These are phyloP conservation scores for Sebastes oblongus DNA, from an alignment of 2,797 vertebrate species.

Conservation along the genomic window DNA sequence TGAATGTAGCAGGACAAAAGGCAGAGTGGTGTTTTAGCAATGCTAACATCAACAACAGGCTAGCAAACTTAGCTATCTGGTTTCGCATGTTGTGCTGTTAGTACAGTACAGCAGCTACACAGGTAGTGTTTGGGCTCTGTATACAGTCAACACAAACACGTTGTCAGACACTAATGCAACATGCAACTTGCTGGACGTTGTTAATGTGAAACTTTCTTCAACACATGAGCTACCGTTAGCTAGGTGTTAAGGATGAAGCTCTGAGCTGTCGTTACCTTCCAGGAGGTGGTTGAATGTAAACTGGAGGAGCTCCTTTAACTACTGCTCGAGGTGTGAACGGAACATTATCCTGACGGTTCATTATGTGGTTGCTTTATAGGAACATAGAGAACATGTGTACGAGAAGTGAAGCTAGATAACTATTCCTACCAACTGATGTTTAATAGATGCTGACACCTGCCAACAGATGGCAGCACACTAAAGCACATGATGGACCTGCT, in stretches of 20 bases:
- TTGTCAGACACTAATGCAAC: no score
- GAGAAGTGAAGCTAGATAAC: neutral
- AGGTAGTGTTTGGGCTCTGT: no score
- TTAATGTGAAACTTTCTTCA: no score
- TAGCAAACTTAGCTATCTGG: neutral
- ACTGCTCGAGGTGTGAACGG: neutral
- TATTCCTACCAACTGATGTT: neutral
- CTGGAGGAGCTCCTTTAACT: neutral
- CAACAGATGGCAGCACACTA: constrained; percentile 55
- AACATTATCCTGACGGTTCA: constrained; percentile 23
- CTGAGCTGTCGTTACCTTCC: constrained; percentile 34
- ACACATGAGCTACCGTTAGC: no score
- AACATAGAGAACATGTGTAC: neutral
- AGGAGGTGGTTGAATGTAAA: neutral
- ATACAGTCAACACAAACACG: no score
- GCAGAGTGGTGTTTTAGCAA: neutral
- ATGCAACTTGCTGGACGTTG: no score
- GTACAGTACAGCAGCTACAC: no score
- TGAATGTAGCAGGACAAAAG: neutral
- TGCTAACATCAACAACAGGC: neutral
- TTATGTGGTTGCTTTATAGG: neutral
- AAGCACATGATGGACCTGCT: neutral
- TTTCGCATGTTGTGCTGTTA: neutral
- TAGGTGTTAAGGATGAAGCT: no score
- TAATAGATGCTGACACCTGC: neutral